Evolutionary conservation across 2,797 vertebrate species (phyloP), one percentile per base, ranked within the genome.

Genomic region (Pipistrellus pygmaeus): DNA sequence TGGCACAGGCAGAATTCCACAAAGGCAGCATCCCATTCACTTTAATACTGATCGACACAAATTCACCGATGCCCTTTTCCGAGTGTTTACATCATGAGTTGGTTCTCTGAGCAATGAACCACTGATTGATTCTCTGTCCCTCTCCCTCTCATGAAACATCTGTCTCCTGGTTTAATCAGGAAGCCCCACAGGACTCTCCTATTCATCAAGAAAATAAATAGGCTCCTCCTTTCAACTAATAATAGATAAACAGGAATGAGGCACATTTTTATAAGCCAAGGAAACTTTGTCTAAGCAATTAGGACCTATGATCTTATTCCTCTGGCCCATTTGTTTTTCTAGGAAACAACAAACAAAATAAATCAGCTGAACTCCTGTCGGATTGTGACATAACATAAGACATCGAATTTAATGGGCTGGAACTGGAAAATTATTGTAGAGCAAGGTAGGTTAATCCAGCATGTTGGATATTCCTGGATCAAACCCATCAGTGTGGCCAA

Each of bases 101-200:
- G 38, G 32, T 94, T 93, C 91, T 94, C 93, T 93, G 57, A 60
- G 90, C 96, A 93, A 93, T 53, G 53, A 95, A 95, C 84, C 77
- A 71, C 73, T 97, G 95, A 97, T 88, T 95, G 93, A 98, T 97
- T 95, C 93, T 77, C 95, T 68, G 68, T 97, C 89, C 90, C 88
- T 88, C 95, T 95, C 27, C 30, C 20, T 87, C 95, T 96, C 48
- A 11, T 68, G 77, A 90, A 97, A 95, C 95, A 97, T 97, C 94
- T 97, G 96, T 96, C 95, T 97, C 88, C n/a, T 92, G 85, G 81
- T 95, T 91, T 96, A 97, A 96, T 96, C 90, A 92, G 80, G 44
- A 96, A 85, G 92, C 89, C 91, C 87, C 17, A 8, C 53, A 76
- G 80, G 96, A 92, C 60, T 91, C 83, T 94, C 77, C 77, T 93